Evolutionary conservation across 2,113 vertebrate genomes (phyloP).

Genomic region (Tetraodon nigroviridis): DNA sequence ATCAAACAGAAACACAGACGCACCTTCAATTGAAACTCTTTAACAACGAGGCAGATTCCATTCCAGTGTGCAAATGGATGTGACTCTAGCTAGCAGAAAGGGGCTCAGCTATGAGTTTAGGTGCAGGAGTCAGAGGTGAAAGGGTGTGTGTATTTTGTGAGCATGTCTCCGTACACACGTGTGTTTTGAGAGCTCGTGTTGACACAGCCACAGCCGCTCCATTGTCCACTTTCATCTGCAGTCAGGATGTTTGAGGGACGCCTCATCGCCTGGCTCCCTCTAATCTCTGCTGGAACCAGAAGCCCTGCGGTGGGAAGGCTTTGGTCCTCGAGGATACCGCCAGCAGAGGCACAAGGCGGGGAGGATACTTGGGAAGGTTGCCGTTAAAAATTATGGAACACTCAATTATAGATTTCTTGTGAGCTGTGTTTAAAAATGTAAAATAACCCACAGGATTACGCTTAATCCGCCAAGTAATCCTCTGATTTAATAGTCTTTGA

Average conservation of each 20-base stretch:
- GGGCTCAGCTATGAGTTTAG: constrained; percentile 52
- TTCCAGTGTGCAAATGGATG: neutral
- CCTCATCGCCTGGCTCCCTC: constrained; percentile 58
- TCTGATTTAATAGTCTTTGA: constrained; percentile 59
- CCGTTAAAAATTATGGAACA: constrained; percentile 38
- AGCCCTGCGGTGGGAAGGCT: constrained; percentile 47
- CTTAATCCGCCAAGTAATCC: constrained; percentile 55
- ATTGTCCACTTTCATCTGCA: constrained; percentile 60
- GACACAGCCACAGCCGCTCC: constrained; percentile 67
- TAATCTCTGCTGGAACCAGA: constrained; percentile 65
- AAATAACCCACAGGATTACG: constrained; percentile 54
- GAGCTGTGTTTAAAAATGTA: constrained; percentile 57
- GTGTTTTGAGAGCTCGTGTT: constrained; percentile 63
- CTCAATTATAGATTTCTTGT: constrained; percentile 60
- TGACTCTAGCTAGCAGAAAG: constrained; percentile 32
- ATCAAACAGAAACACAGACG: no score
- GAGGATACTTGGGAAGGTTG: constrained; percentile 32
- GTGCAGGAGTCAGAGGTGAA: constrained; percentile 46
- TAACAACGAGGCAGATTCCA: no score
- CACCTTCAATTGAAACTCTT: no score
- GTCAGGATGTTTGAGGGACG: constrained; percentile 63
- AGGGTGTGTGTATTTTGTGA: constrained; percentile 30
- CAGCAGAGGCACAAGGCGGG: constrained; percentile 27
- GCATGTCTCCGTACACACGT: constrained; percentile 37
- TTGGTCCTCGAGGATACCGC: constrained; percentile 35